These are phyloP conservation scores for Enteromius paludinosus DNA, from an alignment of 2,797 vertebrate genomes.

Conservation along the genomic window DNA sequence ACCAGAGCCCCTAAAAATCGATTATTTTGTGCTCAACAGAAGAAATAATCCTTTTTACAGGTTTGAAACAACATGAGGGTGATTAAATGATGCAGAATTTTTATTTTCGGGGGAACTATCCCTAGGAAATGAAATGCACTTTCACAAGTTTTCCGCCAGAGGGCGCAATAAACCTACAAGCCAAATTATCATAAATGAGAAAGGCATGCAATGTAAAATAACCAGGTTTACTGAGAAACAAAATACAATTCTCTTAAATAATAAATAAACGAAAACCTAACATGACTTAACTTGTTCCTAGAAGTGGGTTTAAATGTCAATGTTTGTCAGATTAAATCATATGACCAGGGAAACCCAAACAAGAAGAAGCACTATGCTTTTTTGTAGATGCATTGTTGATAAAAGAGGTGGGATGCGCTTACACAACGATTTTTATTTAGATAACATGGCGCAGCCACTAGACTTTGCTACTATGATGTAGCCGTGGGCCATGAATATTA, in stretches of 20 bases:
- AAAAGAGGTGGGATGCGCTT: constrained; percentile 30
- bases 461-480: background rate
- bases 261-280: background rate
- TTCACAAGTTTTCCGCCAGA: constrained; percentile 22
- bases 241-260: background rate
- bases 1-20: background rate
- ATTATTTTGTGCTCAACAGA: background rate
- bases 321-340: background rate
- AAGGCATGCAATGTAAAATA: background rate
- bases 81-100: background rate
- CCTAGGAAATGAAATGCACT: background rate
- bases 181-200: background rate
- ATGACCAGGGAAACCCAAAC: background rate
- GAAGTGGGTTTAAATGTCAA: background rate
- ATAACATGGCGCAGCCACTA: constrained; percentile 30
- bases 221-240: background rate
- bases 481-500: constrained; percentile 2
- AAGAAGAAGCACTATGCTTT: background rate
- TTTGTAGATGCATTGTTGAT: background rate
- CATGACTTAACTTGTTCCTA: background rate
- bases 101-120: background rate
- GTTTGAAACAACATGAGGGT: background rate
- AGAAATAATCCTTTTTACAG: background rate
- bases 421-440: constrained; percentile 12
- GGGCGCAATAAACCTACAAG: constrained; percentile 15